Conservation (phyloP, 2,888 invertebrate genomes). For the Tillus elongatus region DNA sequence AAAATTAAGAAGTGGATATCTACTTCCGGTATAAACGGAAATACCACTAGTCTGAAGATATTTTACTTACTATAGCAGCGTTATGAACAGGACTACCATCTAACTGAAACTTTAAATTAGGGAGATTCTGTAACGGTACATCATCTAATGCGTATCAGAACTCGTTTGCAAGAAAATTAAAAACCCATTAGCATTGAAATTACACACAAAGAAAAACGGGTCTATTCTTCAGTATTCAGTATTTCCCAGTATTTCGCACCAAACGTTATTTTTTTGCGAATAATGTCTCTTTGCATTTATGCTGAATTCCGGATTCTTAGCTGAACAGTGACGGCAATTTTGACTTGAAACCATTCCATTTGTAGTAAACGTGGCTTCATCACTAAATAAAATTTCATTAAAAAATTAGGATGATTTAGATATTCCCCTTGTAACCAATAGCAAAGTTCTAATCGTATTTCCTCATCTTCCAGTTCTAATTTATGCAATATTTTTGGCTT, state of each 20-base stretch:
- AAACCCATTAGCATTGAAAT: conserved; percentile 6
- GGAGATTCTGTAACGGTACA: conserved; percentile 1
- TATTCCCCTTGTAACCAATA: conserved; percentile 5
- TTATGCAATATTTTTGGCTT: conserved; percentile 1
- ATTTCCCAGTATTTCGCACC: conserved; percentile 8
- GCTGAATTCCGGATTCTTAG: conserved; percentile 2
- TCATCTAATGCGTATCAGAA: conserved; percentile 5
- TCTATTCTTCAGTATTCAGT: neutral
- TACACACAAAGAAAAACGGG: conserved; percentile 1
- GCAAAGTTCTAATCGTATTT: conserved; percentile 7
- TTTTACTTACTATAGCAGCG: conserved; percentile 1
- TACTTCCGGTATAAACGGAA: too few relatives aligned
- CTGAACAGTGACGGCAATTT: conserved; percentile 6
- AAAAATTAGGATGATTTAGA: conserved; percentile 1
- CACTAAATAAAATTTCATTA: conserved; percentile 7
- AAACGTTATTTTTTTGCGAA: conserved; percentile 8
- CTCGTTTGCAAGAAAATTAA: conserved; percentile 4
- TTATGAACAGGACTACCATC: neutral
- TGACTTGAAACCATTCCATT: conserved; percentile 5
- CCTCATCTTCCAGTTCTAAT: conserved; percentile 5
- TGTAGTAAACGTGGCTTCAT: conserved; percentile 9
- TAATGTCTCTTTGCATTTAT: neutral
- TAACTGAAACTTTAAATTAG: conserved; percentile 2
- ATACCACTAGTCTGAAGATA: too few relatives aligned
- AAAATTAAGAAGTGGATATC: too few relatives aligned